phyloP scores from a whole-genome alignment of 2,888 invertebrate genomes.

The Drosophila differens region DNA sequence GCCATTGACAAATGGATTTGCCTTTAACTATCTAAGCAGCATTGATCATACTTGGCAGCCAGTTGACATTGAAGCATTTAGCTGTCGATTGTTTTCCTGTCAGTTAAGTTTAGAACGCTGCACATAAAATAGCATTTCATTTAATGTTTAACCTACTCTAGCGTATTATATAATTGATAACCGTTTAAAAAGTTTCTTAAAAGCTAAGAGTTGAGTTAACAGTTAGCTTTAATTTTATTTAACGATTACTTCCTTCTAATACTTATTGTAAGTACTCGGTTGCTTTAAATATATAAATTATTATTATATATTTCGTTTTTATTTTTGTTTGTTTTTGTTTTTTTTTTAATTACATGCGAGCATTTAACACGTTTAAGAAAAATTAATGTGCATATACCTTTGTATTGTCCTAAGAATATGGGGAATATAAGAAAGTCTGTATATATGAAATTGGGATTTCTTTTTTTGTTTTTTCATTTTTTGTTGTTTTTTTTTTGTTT shows the following conservation, averaged over 20 bases:
- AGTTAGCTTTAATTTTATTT: constrained; percentile 67
- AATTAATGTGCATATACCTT: constrained; percentile 65
- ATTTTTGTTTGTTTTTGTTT: constrained; percentile 16
- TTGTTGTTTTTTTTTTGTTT: constrained; percentile 15
- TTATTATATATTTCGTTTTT: constrained; percentile 30
- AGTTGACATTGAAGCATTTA: constrained; percentile 28
- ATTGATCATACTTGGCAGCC: constrained; percentile 41
- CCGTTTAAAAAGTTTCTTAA: constrained; percentile 60
- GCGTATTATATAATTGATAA: constrained; percentile 69
- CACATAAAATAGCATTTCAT: constrained; percentile 50
- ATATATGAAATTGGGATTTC: constrained; percentile 45
- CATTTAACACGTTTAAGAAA: constrained; percentile 61
- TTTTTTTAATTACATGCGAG: constrained; percentile 57
- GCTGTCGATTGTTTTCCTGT: constrained; percentile 37
- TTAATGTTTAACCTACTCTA: constrained; percentile 62
- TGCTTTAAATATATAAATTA: constrained; percentile 35
- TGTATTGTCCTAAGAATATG: constrained; percentile 57
- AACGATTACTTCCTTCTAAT: constrained; percentile 66
- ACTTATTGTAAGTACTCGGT: constrained; percentile 57
- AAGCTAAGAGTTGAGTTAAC: constrained; percentile 68
- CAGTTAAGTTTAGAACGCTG: constrained; percentile 40
- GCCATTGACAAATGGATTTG: constrained; percentile 31
- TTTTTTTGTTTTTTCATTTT: constrained; percentile 26
- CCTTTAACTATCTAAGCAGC: constrained; percentile 50
- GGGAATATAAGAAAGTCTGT: constrained; percentile 67